Percentiles rank a stretch among this genome's conserved stretches.
Evolutionary conservation across 2,888 invertebrate species (phyloP).

Genomic region (Tetramorium bicarinatum): DNA sequence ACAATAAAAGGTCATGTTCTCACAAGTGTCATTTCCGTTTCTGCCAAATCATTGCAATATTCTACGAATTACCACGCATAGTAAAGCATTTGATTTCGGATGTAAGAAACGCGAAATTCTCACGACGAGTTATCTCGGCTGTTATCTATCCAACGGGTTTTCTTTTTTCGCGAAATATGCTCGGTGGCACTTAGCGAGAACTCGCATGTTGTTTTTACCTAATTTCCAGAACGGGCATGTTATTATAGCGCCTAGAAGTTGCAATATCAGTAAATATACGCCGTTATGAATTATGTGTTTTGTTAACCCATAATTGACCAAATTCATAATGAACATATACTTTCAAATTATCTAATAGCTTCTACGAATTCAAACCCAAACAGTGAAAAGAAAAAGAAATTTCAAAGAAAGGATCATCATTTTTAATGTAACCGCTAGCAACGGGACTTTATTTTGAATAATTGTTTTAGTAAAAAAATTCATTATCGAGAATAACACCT

Average conservation of each 20-base stretch:
- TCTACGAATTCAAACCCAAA: neutral
- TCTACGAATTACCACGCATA: slow-evolving; percentile 9
- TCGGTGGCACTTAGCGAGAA: neutral
- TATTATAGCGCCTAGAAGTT: slow-evolving; percentile 32
- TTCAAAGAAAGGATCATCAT: neutral
- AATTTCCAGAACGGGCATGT: slow-evolving; percentile 27
- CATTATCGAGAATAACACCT: neutral
- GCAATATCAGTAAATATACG: neutral
- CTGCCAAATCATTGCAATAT: slow-evolving; percentile 38
- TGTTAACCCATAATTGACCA: neutral
- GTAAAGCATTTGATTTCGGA: slow-evolving; percentile 7
- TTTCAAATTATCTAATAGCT: neutral
- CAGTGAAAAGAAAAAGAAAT: neutral
- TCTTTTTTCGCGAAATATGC: neutral
- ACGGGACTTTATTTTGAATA: neutral
- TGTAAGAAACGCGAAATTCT: slow-evolving; percentile 29
- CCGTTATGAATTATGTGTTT: neutral
- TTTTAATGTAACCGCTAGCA: neutral
- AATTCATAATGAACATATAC: neutral
- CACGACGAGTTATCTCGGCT: neutral
- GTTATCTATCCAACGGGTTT: neutral
- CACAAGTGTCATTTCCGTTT: slow-evolving; percentile 43
- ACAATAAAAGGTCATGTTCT: slow-evolving; percentile 39
- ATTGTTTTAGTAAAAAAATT: neutral
- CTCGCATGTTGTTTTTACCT: neutral